A percentile compares a stretch with the other conserved stretches of the same genome.
Evolutionary conservation across 2,888 invertebrate species (phyloP).

Genomic region (Trypoxylon attenuatum): DNA sequence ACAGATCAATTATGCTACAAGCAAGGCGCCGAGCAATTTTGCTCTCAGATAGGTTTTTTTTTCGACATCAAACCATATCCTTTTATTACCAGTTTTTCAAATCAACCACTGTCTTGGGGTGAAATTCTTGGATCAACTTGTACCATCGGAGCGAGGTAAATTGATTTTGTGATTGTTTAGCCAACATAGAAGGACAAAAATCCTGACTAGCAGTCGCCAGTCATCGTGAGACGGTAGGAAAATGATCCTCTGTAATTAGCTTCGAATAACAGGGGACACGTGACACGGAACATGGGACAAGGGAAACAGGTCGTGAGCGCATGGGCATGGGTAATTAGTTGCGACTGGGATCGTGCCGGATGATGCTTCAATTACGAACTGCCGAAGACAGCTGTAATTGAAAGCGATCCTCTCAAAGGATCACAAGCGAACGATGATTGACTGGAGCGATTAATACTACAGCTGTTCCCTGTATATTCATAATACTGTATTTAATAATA

Average conservation of each 20-base stretch:
- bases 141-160: not conserved
- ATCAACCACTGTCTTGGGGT: too few relatives aligned
- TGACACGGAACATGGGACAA: too few relatives aligned
- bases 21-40: not conserved
- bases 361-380: slow-evolving; percentile 19
- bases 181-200: not conserved
- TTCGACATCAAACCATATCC: too few relatives aligned
- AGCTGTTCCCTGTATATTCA: too few relatives aligned
- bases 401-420: slow-evolving; percentile 7
- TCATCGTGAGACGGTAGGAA: not conserved
- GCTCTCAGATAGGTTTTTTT: not conserved
- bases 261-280: not conserved
- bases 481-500: too few relatives aligned
- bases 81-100: too few relatives aligned
- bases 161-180: not conserved
- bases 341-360: slow-evolving; percentile 7
- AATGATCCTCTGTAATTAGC: slow-evolving; percentile 4
- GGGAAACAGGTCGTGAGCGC: slow-evolving; percentile 16
- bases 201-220: not conserved
- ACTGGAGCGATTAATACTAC: too few relatives aligned
- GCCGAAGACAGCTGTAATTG: slow-evolving; percentile 13
- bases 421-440: too few relatives aligned
- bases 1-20: slow-evolving; percentile 14
- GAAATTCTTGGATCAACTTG: too few relatives aligned
- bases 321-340: slow-evolving; percentile 18